Evolutionary conservation across 2,888 invertebrate species (phyloP), one percentile per base, ranked within the genome.

Genomic region (Acleris literana): DNA sequence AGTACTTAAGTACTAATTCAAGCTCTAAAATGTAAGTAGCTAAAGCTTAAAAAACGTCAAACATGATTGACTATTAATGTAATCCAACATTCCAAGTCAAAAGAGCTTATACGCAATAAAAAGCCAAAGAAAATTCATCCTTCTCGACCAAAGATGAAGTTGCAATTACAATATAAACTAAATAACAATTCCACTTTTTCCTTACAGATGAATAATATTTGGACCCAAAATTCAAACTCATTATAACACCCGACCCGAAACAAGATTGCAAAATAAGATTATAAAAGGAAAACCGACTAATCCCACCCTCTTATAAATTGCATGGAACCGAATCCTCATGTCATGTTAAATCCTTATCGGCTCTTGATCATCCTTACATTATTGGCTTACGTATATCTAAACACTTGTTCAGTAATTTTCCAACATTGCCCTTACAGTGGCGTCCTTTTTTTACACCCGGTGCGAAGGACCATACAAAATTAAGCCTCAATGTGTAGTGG

Each of bases 401-500:
- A 17, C 33, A 33, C 3, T 33, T 33, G 0, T 33, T 33, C 33
- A 33, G 7, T 25, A 25, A 25, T 7, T 52, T 52, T 25, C n/a
- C n/a, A 53, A 33, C 25, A 53, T 9, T n/a, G 33, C 29, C 9
- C 9, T 33, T 33, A 9, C 16, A 39, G 33, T 13, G 13, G 11
- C 33, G 2, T 33, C 5, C 13, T 11, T 13, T 13, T 18, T 55
- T 55, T 57, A 22, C 0, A 58, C 25, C 46, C 53, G 46, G 64
- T 44, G 39, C 33, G 29, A 53, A 58, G 58, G 58, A 53, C 58
- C 52, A 33, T 20, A n/a, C 16, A 22, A 20, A 22, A 20, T n/a
- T 16, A 49, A 16, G 46, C 46, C n/a, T n/a, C 2, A 29, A 7
- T 3, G 33, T 0, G 2, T 33, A 1, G 33, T 29, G 7, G 29